Evolutionary conservation across 2,888 invertebrate species (phyloP).

Genomic region (Calameuta filiformis): DNA sequence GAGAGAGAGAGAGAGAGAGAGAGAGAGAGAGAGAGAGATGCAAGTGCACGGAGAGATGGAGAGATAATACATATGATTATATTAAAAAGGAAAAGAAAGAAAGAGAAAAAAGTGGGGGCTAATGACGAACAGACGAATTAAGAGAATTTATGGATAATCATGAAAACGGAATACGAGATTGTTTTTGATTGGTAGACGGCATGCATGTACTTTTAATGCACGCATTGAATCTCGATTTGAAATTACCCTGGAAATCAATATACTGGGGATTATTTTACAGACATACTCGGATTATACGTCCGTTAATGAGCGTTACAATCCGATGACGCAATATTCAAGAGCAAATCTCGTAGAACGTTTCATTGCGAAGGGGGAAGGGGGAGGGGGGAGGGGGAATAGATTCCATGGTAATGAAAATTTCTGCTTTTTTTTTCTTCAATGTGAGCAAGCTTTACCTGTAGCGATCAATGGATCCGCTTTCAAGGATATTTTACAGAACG

Average conservation of each 20-base stretch:
- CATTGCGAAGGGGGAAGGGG: too few species aligned
- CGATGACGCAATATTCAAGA: neutral
- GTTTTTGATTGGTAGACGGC: slow-evolving; percentile 9
- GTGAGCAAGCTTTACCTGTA: neutral
- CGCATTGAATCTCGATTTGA: neutral
- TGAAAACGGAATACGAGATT: neutral
- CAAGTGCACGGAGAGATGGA: slow-evolving; percentile 40
- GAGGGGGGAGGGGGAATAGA: too few species aligned
- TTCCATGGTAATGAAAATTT: too few species aligned
- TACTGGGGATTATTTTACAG: neutral
- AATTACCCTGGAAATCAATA: neutral
- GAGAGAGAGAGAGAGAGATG: neutral
- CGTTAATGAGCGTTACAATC: neutral
- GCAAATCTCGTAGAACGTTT: neutral
- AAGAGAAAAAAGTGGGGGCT: slow-evolving; percentile 59
- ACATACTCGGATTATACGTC: too few species aligned
- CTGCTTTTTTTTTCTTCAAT: neutral
- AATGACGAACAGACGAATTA: neutral
- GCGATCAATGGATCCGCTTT: neutral
- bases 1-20: neutral
- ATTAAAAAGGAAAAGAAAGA: neutral
- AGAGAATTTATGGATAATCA: neutral
- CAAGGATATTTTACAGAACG: neutral
- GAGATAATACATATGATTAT: neutral
- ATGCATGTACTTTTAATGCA: slow-evolving; percentile 19